phyloP scores from a whole-genome alignment of 1,140 invertebrate genomes.

The Carposina sasakii region DNA sequence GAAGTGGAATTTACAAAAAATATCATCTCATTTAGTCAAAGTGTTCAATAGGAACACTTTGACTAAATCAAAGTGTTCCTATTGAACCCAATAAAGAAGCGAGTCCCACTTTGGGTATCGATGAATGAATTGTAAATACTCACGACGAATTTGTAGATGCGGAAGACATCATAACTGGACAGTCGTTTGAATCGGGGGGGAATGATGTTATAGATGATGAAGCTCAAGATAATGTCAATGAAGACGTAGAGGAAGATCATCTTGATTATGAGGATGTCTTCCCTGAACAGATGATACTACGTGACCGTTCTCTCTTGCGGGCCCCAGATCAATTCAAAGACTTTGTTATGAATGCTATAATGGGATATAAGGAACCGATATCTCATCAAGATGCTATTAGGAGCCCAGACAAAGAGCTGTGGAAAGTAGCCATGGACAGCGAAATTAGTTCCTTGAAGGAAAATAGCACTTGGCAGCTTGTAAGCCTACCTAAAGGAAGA shows the following conservation, averaged over 20 bases:
- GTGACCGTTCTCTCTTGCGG: background rate
- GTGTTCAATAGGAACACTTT: too few relatives aligned
- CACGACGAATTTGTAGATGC: too few relatives aligned
- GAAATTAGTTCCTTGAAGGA: conserved; percentile 15
- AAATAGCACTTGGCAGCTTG: conserved; percentile 25
- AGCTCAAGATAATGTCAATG: background rate
- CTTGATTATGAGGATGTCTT: too few relatives aligned
- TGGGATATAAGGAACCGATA: background rate
- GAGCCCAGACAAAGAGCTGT: conserved; percentile 11
- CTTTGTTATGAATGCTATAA: background rate
- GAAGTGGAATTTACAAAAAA: too few relatives aligned
- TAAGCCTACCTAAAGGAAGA: conserved; percentile 17
- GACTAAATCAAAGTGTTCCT: too few relatives aligned
- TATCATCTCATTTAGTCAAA: too few relatives aligned
- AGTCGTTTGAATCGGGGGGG: too few relatives aligned
- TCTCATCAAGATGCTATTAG: conserved; percentile 20
- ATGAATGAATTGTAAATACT: too few relatives aligned
- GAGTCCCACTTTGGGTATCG: too few relatives aligned
- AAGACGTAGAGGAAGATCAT: background rate
- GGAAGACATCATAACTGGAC: too few relatives aligned
- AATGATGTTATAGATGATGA: background rate
- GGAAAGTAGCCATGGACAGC: conserved; percentile 23
- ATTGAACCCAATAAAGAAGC: too few relatives aligned
- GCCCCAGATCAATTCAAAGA: background rate
- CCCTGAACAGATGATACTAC: too few relatives aligned